phyloP scores from a whole-genome alignment of 2,113 vertebrate species.

The Numida meleagris region DNA sequence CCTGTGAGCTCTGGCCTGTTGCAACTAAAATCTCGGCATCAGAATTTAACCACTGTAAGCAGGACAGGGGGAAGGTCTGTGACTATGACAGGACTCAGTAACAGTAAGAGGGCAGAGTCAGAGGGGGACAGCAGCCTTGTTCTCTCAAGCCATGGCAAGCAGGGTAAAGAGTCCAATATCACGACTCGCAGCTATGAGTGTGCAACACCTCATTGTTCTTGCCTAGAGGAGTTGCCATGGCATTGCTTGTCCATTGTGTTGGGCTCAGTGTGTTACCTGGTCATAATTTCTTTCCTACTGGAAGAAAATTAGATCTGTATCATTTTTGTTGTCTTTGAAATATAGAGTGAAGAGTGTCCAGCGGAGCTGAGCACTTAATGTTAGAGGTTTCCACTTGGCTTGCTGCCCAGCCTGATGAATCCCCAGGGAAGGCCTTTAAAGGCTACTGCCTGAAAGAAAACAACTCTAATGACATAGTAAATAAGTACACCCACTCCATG shows the following conservation, averaged over 20 bases:
- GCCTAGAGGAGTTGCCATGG: background rate
- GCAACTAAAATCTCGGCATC: background rate
- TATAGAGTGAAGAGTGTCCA: slow-evolving; percentile 42
- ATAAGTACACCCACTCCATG: slow-evolving; percentile 31
- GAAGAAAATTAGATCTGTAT: slow-evolving; percentile 12
- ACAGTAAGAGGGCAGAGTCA: background rate
- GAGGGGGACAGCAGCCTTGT: background rate
- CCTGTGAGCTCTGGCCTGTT: background rate
- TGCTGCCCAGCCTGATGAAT: slow-evolving; percentile 50
- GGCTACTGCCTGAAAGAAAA: slow-evolving; percentile 37
- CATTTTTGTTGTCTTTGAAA: slow-evolving; percentile 24
- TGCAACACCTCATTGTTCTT: background rate
- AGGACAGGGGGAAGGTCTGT: background rate
- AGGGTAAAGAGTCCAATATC: background rate
- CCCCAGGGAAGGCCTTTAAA: slow-evolving; percentile 32
- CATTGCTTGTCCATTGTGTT: background rate
- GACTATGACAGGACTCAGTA: background rate
- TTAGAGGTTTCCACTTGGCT: slow-evolving; percentile 60
- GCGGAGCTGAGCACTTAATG: slow-evolving; percentile 40
- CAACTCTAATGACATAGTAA: slow-evolving; percentile 58
- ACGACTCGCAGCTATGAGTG: fast-evolving
- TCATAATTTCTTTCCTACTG: background rate
- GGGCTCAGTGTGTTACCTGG: background rate
- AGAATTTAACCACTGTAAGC: background rate
- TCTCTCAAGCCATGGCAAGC: background rate